Conservation (phyloP, 2,888 invertebrate species). For the Cosmia pyralina region DNA sequence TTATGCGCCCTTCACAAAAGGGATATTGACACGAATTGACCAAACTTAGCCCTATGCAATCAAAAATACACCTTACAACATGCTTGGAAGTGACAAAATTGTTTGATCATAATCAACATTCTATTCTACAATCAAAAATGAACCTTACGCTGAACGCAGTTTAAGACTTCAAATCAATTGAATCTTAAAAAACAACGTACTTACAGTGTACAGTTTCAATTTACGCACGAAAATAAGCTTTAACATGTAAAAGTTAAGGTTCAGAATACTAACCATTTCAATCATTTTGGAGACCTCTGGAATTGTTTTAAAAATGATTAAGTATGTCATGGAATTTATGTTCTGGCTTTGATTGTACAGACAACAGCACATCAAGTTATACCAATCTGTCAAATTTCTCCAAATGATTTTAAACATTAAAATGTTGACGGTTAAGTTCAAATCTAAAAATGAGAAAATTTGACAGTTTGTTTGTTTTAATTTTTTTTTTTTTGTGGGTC, state of each 20-base stretch:
- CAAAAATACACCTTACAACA: conserved; percentile 14
- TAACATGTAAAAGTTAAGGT: fast-evolving
- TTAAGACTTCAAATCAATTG: conserved; percentile 6
- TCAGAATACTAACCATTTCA: not conserved
- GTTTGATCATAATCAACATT: not conserved
- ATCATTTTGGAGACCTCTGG: not conserved
- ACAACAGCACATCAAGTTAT: no score
- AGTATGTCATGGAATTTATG: not conserved
- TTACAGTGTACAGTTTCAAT: not conserved
- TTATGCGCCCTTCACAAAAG: conserved; percentile 41
- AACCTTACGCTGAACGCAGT: not conserved
- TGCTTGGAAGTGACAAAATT: conserved; percentile 12
- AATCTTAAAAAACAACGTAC: not conserved
- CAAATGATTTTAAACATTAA: no score
- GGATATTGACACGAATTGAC: conserved; percentile 32
- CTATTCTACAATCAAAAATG: conserved; percentile 5
- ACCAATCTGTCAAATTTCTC: no score
- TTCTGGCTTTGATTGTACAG: not conserved
- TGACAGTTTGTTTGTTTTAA: no score
- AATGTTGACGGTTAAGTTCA: no score
- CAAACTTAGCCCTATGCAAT: not conserved
- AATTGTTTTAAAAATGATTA: conserved; percentile 26
- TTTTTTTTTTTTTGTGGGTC: no score
- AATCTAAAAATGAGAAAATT: no score
- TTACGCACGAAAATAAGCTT: not conserved